Conservation (phyloP, 2,797 vertebrate genomes). For the Anguilla marmorata region DNA sequence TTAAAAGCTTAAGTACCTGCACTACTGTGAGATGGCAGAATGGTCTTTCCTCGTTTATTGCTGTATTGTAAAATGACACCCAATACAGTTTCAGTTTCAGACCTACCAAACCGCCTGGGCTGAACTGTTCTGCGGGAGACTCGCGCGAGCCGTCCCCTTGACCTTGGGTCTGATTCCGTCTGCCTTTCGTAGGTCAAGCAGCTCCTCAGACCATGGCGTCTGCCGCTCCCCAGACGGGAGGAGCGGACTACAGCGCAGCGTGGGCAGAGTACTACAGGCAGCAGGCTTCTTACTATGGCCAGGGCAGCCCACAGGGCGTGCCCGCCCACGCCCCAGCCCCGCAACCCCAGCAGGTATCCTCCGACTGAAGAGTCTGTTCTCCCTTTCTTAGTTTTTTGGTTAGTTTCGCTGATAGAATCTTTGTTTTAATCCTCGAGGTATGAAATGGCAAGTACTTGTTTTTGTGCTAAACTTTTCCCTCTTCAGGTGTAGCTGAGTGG, state of each 20-base stretch:
- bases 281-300: conserved; percentile 95
- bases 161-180: no score
- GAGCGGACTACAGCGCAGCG: conserved; percentile 93
- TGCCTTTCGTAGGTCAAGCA: conserved; percentile 80
- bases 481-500: conserved; percentile 77
- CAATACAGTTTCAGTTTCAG: no score
- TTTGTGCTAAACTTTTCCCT: conserved; percentile 52
- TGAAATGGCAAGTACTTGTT: conserved; percentile 12
- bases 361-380: conserved; percentile 44
- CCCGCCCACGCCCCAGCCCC: conserved; percentile 77
- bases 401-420: background rate
- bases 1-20: no score
- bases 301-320: conserved; percentile 91
- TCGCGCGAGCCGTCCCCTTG: no score
- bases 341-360: conserved; percentile 83
- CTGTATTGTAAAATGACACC: no score
- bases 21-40: no score
- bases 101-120: no score
- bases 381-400: background rate
- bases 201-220: conserved; percentile 89
- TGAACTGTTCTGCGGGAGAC: no score
- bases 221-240: conserved; percentile 80
- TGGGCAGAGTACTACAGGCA: conserved; percentile 98
- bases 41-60: no score
- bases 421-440: background rate